A percentile compares a stretch with the other conserved stretches of the same genome.
These are phyloP conservation scores for Drosophila aff. DNA, from an alignment of 1,140 invertebrate genomes.

Conservation along the genomic window DNA sequence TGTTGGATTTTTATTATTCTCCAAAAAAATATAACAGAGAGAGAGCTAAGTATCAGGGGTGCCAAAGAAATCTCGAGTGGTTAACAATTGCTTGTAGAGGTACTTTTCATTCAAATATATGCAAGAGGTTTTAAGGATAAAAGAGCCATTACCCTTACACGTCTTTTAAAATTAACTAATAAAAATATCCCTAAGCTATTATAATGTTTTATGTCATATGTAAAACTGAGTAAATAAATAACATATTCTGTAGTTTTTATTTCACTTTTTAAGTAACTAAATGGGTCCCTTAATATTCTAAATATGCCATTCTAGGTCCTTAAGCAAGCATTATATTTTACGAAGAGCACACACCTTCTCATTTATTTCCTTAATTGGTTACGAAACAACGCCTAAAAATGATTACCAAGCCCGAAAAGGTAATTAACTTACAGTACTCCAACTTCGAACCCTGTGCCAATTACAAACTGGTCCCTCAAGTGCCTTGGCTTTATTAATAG, in stretches of 20 bases:
- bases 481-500: conserved; percentile 69
- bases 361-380: conserved; percentile 1
- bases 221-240: no score
- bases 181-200: background rate
- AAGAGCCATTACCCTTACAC: background rate
- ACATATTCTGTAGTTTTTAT: background rate
- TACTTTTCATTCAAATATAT: no score
- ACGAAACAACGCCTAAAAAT: background rate
- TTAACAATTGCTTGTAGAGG: background rate
- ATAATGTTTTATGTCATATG: no score
- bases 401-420: conserved; percentile 9
- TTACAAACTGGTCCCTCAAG: conserved; percentile 41
- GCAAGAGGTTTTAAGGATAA: background rate
- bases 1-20: conserved; percentile 14
- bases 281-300: background rate
- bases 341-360: background rate
- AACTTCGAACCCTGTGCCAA: conserved; percentile 43
- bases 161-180: background rate
- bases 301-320: background rate
- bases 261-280: background rate
- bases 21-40: background rate
- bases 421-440: conserved; percentile 42
- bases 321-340: background rate
- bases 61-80: background rate
- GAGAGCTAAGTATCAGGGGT: background rate